These are phyloP conservation scores for Hirtodrosophila histrioides DNA, from an alignment of 2,888 invertebrate species.

Conservation along the genomic window DNA sequence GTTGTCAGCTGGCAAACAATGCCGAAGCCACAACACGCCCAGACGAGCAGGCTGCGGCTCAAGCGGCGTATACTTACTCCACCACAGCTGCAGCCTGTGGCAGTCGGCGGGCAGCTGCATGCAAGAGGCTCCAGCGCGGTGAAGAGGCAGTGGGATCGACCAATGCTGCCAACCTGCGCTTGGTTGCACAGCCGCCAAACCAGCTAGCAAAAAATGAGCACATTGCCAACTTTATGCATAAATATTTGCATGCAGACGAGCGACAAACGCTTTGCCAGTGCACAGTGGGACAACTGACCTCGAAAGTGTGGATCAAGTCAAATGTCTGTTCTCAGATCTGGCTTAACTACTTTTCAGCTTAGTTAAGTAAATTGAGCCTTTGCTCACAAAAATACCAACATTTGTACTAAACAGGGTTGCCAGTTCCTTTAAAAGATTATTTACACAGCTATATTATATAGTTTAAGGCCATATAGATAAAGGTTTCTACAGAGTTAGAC, in stretches of 20 bases:
- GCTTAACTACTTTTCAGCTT: too few relatives aligned
- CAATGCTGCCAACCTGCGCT: slow-evolving; percentile 36
- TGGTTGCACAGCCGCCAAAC: slow-evolving; percentile 52
- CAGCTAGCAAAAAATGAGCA: slow-evolving; percentile 65
- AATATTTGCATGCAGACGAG: slow-evolving; percentile 69
- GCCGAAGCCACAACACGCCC: slow-evolving; percentile 73
- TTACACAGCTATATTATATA: too few relatives aligned
- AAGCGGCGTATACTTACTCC: slow-evolving; percentile 34
- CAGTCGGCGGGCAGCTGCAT: slow-evolving; percentile 1
- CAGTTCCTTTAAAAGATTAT: too few relatives aligned
- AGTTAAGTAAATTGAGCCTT: too few relatives aligned
- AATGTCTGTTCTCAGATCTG: too few relatives aligned
- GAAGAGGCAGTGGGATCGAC: slow-evolving; percentile 13
- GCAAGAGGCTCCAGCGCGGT: slow-evolving; percentile 18
- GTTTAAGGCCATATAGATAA: too few relatives aligned
- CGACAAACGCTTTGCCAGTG: slow-evolving; percentile 13
- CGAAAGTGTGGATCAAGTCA: too few relatives aligned
- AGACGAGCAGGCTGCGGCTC: slow-evolving; percentile 53
- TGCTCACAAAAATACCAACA: too few relatives aligned
- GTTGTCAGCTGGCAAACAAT: slow-evolving; percentile 78
- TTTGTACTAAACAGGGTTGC: too few relatives aligned
- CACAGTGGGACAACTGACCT: too few relatives aligned
- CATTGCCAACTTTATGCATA: slow-evolving; percentile 78
- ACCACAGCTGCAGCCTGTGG: slow-evolving; percentile 7
- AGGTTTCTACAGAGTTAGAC: too few relatives aligned